Conservation (phyloP, 2,888 invertebrate species). For the Teleogryllus oceanicus region DNA sequence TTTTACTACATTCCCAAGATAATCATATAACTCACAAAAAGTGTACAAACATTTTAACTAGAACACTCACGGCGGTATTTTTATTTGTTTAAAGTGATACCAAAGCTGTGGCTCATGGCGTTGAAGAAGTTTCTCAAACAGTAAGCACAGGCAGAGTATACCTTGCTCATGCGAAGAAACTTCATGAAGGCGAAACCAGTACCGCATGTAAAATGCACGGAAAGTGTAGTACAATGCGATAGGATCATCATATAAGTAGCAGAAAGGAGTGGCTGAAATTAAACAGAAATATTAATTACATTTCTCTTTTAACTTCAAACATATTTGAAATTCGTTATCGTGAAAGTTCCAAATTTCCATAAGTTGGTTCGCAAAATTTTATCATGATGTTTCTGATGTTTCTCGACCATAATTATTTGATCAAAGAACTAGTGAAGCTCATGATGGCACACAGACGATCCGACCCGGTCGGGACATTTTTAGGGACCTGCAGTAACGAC, state of each 20-base stretch:
- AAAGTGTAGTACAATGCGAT: constrained; percentile 84
- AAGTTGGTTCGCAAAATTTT: no score
- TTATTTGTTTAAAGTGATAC: constrained; percentile 83
- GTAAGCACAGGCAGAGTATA: constrained; percentile 81
- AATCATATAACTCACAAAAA: not conserved
- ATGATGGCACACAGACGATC: no score
- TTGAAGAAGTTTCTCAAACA: constrained; percentile 86
- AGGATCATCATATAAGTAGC: constrained; percentile 87
- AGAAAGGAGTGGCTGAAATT: constrained; percentile 79
- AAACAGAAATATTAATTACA: not conserved
- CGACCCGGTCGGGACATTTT: no score
- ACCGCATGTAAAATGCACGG: constrained; percentile 86
- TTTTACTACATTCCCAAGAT: not conserved
- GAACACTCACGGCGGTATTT: constrained; percentile 73
- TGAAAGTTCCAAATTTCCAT: no score
- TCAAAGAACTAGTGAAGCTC: no score
- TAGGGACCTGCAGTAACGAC: no score
- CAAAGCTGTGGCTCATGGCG: constrained; percentile 86
- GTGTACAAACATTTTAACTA: not conserved
- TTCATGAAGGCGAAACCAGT: constrained; percentile 88
- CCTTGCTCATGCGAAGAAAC: constrained; percentile 88
- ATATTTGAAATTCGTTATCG: no score
- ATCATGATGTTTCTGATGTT: no score
- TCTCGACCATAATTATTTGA: no score
- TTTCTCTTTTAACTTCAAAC: no score